Evolutionary conservation across 2,113 vertebrate species (phyloP).

Genomic region (Pristiophorus japonicus): DNA sequence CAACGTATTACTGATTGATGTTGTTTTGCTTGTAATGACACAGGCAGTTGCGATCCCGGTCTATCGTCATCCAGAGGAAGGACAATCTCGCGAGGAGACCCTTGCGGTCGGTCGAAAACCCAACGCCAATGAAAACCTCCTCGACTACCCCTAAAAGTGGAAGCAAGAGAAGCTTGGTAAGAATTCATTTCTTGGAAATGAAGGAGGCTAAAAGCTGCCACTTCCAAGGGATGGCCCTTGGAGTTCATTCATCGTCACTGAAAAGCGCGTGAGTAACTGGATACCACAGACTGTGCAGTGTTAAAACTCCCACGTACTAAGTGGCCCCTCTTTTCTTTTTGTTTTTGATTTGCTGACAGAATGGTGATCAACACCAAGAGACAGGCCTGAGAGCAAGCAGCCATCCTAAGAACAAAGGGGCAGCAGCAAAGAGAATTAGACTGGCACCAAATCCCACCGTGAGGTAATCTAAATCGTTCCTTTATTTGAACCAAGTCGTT

Average conservation of each 20-base stretch:
- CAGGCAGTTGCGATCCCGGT: conserved; percentile 60
- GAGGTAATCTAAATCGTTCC: conserved; percentile 55
- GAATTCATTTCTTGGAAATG: conserved; percentile 40
- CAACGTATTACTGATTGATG: neutral
- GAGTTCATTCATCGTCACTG: neutral
- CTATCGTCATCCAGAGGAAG: conserved; percentile 46
- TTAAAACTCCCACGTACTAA: neutral
- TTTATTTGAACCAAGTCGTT: conserved; percentile 41
- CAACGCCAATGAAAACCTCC: neutral
- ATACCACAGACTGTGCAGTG: too few species aligned
- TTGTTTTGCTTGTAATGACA: neutral
- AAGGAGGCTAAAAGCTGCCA: neutral
- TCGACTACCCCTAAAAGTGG: conserved; percentile 18
- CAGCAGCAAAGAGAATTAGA: conserved; percentile 69
- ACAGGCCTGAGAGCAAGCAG: conserved; percentile 51
- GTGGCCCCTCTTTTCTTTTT: too few species aligned
- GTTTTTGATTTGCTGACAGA: conserved; percentile 45
- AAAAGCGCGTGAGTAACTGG: neutral
- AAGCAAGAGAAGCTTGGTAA: conserved; percentile 60
- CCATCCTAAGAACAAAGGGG: conserved; percentile 54
- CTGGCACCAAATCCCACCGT: conserved; percentile 50
- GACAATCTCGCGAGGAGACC: conserved; percentile 46
- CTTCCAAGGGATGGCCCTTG: neutral
- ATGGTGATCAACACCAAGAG: conserved; percentile 52
- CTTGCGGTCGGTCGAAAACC: conserved; percentile 32